Conservation (phyloP, 2,113 vertebrate species). For the Takifugu bimaculatus region DNA sequence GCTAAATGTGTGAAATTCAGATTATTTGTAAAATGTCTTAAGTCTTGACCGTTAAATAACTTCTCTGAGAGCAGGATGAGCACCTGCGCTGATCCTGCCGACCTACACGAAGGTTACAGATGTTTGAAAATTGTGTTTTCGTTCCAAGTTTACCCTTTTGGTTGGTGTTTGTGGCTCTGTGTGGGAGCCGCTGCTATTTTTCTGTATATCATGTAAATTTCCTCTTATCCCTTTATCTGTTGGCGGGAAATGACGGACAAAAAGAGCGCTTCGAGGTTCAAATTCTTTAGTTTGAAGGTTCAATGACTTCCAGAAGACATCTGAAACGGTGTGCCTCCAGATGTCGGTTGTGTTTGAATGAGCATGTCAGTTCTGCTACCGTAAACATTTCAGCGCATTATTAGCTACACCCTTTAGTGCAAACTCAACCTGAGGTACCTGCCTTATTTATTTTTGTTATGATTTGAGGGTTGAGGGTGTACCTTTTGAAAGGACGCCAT, state of each 20-base stretch:
- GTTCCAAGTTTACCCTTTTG: conserved; percentile 26
- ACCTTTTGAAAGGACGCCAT: conserved; percentile 65
- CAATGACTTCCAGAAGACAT: conserved; percentile 18
- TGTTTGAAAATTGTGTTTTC: not conserved
- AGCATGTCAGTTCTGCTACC: conserved; percentile 62
- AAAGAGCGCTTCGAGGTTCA: conserved; percentile 30
- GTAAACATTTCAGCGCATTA: conserved; percentile 48
- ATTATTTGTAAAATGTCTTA: conserved; percentile 54
- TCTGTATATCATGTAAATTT: conserved; percentile 35
- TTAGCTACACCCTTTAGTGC: conserved; percentile 50
- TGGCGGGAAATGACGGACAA: conserved; percentile 21
- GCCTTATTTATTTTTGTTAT: conserved; percentile 69
- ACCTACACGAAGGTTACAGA: conserved; percentile 4
- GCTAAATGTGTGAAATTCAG: conserved; percentile 47
- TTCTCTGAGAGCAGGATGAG: not conserved
- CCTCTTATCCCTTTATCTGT: conserved; percentile 43
- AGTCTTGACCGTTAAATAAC: no score
- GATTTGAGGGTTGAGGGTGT: conserved; percentile 33
- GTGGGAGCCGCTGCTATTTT: conserved; percentile 28
- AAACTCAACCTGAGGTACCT: conserved; percentile 63
- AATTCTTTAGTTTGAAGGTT: conserved; percentile 5
- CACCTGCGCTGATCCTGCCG: conserved; percentile 12
- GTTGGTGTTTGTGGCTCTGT: conserved; percentile 30
- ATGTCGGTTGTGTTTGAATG: conserved; percentile 56
- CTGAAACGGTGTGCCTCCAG: conserved; percentile 46